These are phyloP conservation scores for Caenorhabditis sulstoni DNA, from an alignment of 2,888 invertebrate genomes.

Conservation along the genomic window DNA sequence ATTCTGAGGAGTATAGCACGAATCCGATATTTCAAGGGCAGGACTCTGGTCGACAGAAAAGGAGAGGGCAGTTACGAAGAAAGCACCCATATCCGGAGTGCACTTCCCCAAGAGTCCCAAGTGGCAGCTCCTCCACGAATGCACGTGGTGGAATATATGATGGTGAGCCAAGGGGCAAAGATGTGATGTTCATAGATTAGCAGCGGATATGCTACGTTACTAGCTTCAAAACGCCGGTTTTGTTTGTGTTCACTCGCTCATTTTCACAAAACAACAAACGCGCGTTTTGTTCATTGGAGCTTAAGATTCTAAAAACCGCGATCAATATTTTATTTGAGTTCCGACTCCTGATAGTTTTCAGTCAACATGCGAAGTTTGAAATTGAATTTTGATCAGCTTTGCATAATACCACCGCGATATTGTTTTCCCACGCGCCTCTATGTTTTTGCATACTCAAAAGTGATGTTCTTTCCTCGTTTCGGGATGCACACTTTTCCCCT, in stretches of 20 bases:
- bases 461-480: constrained; percentile 23
- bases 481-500: constrained; percentile 19
- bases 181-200: constrained; percentile 9
- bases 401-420: constrained; percentile 33
- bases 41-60: constrained; percentile 70
- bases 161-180: constrained; percentile 60
- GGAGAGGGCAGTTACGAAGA: constrained; percentile 78
- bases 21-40: constrained; percentile 63
- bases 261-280: constrained; percentile 4
- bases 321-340: no score
- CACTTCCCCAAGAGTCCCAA: constrained; percentile 61
- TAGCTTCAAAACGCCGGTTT: constrained; percentile 11
- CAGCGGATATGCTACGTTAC: constrained; percentile 9
- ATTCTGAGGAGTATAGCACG: background rate
- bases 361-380: background rate
- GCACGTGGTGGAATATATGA: constrained; percentile 74
- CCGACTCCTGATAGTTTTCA: background rate
- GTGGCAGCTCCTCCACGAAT: constrained; percentile 63
- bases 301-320: background rate
- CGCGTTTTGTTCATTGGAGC: constrained; percentile 9
- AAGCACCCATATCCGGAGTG: constrained; percentile 64
- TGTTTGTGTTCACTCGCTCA: constrained; percentile 21
- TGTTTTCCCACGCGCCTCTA: constrained; percentile 35
- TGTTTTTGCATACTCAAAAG: constrained; percentile 42
- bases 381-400: constrained; percentile 26